Evolutionary conservation across 2,888 invertebrate species (phyloP), one percentile per base, ranked within the genome.

Genomic region (Masnerella sp.): DNA sequence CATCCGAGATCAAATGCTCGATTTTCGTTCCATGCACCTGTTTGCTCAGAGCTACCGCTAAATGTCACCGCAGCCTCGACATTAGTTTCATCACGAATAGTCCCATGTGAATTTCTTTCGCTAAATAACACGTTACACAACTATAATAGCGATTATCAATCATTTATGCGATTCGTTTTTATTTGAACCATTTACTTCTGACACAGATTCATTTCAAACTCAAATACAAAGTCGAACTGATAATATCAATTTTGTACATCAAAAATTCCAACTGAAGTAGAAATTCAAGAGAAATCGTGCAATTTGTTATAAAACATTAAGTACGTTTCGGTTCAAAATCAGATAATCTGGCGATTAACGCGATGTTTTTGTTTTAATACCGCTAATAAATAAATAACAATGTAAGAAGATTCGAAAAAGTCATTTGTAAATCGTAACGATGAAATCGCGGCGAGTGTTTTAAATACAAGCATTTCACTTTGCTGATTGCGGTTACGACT

Each of bases 11-110:
- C n/a, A n/a, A n/a, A n/a, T n/a, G n/a, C n/a, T n/a, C n/a, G n/a
- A n/a, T n/a, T n/a, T n/a, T n/a, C n/a, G n/a, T n/a, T n/a, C n/a
- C n/a, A n/a, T n/a, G n/a, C n/a, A n/a, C n/a, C n/a, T n/a, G n/a
- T n/a, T n/a, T n/a, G n/a, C n/a, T n/a, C n/a, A n/a, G n/a, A n/a
- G n/a, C n/a, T n/a, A n/a, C n/a, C n/a, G n/a, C n/a, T n/a, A n/a
- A n/a, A n/a, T n/a, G n/a, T 73, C 73, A 68, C 67, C 36, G 32
- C 9, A 54, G 49, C 9, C 61, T 42, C 61, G 20, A 54, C 54
- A 67, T 65, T 52, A 65, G 43, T 65, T 59, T 71, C 58, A 45
- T 71, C 71, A 71, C 59, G 71, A 64, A 71, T 61, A 61, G 38
- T 71, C 32, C 22, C 38, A 22, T 59, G 62, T 58, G 64, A 71